A percentile compares a stretch with the other conserved stretches of the same genome.
Evolutionary conservation across 2,113 vertebrate genomes (phyloP).

Genomic region (Chionodraco myersi): DNA sequence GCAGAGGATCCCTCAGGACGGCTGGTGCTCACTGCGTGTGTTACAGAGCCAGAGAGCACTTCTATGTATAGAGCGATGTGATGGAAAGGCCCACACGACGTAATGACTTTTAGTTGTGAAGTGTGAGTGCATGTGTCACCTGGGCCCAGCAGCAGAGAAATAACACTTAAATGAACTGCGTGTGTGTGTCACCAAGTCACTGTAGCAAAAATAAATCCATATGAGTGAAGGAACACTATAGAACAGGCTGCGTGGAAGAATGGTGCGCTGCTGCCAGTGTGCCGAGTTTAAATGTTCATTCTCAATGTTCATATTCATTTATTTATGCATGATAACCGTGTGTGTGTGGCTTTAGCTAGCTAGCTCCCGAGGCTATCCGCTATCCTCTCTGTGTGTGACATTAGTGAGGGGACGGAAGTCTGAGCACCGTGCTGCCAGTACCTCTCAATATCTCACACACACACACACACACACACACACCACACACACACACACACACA

Average conservation of each 20-base stretch:
- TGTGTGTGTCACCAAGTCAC: slow-evolving; percentile 20
- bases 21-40: neutral
- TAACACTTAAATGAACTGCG: slow-evolving; percentile 29
- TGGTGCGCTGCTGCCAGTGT: slow-evolving; percentile 12
- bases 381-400: slow-evolving; percentile 68
- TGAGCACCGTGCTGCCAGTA: slow-evolving; percentile 65
- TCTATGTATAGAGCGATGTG: slow-evolving; percentile 1
- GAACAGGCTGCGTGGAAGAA: slow-evolving; percentile 3
- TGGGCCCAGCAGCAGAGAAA: slow-evolving; percentile 8
- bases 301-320: slow-evolving; percentile 44
- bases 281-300: slow-evolving; percentile 46
- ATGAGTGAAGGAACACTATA: slow-evolving; percentile 25
- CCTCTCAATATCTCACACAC: slow-evolving; percentile 61
- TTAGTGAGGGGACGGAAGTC: slow-evolving; percentile 62
- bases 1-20: slow-evolving; percentile 9
- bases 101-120: slow-evolving; percentile 23
- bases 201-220: slow-evolving; percentile 22
- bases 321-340: slow-evolving; percentile 45
- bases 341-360: neutral
- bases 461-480: slow-evolving; percentile 30
- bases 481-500: slow-evolving; percentile 44
- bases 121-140: slow-evolving; percentile 3
- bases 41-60: neutral
- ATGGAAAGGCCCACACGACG: neutral
- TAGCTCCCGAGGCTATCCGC: slow-evolving; percentile 46